Conservation (phyloP, 2,888 invertebrate genomes). For the Alcis repandata region DNA sequence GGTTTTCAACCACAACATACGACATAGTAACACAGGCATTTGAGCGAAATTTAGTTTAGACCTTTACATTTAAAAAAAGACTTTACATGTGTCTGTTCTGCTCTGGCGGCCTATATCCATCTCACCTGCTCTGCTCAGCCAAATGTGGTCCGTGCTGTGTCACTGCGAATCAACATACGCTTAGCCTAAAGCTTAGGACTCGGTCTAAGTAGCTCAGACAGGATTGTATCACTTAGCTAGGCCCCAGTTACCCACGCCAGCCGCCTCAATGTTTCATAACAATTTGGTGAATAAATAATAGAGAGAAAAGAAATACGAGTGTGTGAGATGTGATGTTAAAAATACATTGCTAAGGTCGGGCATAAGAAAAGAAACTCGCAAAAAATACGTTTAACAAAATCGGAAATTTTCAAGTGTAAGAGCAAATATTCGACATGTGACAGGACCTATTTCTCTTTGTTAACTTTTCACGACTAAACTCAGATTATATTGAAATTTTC, state of each 20-base stretch:
- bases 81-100: too few relatives aligned
- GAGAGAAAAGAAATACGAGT: background rate
- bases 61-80: too few relatives aligned
- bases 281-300: slow-evolving; percentile 4
- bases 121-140: too few relatives aligned
- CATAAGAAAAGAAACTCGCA: background rate
- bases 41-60: too few relatives aligned
- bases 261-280: slow-evolving; percentile 4
- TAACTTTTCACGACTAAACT: too few relatives aligned
- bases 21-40: too few relatives aligned
- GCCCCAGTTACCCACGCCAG: background rate
- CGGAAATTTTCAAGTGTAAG: background rate
- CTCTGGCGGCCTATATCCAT: too few relatives aligned
- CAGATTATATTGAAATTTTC: too few relatives aligned
- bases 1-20: too few relatives aligned
- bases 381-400: too few relatives aligned
- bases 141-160: too few relatives aligned
- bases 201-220: slow-evolving; percentile 20
- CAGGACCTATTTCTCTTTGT: background rate
- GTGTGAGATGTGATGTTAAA: background rate
- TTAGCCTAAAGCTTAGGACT: slow-evolving; percentile 22
- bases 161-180: too few relatives aligned
- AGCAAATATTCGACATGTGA: background rate
- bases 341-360: background rate
- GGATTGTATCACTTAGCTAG: slow-evolving; percentile 19